Evolutionary conservation across 1,140 invertebrate species (phyloP), one percentile per base, ranked within the genome.

Genomic region (Ectropis grisescens): DNA sequence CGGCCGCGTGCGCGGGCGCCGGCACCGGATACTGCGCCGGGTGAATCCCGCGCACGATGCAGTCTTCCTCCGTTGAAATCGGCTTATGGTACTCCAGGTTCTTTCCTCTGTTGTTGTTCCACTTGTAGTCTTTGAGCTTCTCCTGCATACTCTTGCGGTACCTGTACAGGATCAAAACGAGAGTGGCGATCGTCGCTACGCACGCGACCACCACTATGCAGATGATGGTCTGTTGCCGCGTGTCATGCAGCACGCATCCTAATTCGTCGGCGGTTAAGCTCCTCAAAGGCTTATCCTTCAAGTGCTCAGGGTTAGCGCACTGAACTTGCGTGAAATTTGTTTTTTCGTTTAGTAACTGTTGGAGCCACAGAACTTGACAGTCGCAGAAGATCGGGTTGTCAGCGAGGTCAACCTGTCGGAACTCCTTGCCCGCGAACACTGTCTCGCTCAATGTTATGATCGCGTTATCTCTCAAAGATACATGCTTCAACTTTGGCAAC

Each of bases 71-170:
- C 11, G 92, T 91, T 10, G 90, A 91, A 61, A 91, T 93, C 1
- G 92, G 93, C 75, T 95, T 94, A 61, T 93, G 91, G 59, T 95
- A 95, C 61, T 94, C 92, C 31, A 92, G 89, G 67, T 94, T 92
- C 58, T 94, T 94, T n/a, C n/a, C n/a, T 4, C 91, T 84, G 34
- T 91, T 87, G 51, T 88, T 88, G 59, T 92, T 93, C 90, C 91
- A 93, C 36, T 92, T 91, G 60, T 92, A 92, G 51, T 91, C 90
- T 65, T 93, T 94, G 14, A 94, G 80, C 11, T 89, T 87, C 53
- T 93, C 91, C 2, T 91, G 86, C 29, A 96, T 89, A 47, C 87
- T 85, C 13, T 91, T 88, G 24, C 93, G 87, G 53, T 91, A 92
- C 48, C 90, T 87, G 62, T 94, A 94, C 14, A 93, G 64, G 3